Evolutionary conservation across 2,113 vertebrate genomes (phyloP).

Genomic region (Dendropsophus ebraccatus): DNA sequence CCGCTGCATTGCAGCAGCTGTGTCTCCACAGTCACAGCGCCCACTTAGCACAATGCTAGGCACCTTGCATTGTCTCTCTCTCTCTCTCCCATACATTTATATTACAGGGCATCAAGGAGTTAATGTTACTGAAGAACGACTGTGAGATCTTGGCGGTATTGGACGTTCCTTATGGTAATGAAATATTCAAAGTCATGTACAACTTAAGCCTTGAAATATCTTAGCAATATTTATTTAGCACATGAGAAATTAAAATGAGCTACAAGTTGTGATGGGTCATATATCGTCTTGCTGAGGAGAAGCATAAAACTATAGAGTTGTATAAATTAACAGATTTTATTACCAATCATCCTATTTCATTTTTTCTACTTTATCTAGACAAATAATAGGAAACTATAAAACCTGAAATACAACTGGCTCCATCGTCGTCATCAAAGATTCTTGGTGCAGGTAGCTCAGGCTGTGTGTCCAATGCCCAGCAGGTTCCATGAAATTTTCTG

Average conservation of each 20-base stretch:
- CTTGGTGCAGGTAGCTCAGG: too few relatives aligned
- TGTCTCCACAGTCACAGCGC: neutral
- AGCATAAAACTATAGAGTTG: constrained; percentile 1
- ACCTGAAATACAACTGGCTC: too few relatives aligned
- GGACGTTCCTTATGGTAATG: neutral
- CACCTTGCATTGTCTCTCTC: neutral
- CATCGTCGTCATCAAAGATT: too few relatives aligned
- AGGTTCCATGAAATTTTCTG: too few relatives aligned
- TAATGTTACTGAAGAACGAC: neutral
- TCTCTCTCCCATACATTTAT: neutral
- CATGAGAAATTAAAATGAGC: neutral
- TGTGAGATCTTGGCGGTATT: neutral
- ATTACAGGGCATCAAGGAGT: neutral
- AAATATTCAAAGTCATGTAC: neutral
- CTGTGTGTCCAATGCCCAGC: too few relatives aligned
- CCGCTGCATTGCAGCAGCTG: neutral
- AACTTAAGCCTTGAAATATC: constrained; percentile 15
- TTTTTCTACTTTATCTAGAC: neutral
- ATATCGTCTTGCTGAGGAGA: neutral
- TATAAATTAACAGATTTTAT: neutral
- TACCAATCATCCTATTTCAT: neutral
- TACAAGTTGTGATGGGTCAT: neutral
- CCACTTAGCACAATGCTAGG: too few relatives aligned
- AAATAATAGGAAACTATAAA: neutral
- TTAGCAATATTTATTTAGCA: constrained; percentile 13